Evolutionary conservation across 2,797 vertebrate genomes (phyloP).

Genomic region (Leucoraja ocellata): DNA sequence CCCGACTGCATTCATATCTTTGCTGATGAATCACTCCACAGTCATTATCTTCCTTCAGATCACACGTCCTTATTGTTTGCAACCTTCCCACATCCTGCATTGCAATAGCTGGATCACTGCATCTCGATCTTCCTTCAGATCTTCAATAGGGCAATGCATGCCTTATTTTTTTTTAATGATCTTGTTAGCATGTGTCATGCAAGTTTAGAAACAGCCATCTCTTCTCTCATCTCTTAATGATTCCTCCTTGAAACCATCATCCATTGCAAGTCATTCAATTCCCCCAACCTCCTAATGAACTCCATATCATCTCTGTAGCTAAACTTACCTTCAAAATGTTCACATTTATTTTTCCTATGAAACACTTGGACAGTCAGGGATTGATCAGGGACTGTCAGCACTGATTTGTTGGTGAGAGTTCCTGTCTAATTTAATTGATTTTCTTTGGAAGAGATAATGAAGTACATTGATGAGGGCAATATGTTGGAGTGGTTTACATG

Average conservation of each 20-base stretch:
- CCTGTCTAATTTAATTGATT: too few species aligned
- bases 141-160: neutral
- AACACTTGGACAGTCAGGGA: too few species aligned
- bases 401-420: too few species aligned
- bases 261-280: neutral
- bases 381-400: too few species aligned
- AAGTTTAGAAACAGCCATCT: neutral
- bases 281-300: neutral
- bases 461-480: too few species aligned
- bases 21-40: neutral
- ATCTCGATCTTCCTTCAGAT: neutral
- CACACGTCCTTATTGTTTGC: neutral
- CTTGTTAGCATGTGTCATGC: constrained; percentile 5
- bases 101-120: neutral
- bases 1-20: neutral
- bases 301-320: neutral
- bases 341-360: neutral
- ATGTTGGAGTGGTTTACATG: too few species aligned
- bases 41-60: constrained; percentile 22
- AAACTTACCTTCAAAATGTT: neutral
- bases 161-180: neutral
- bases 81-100: neutral
- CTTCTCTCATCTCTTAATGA: neutral
- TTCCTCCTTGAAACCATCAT: neutral
- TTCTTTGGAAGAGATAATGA: too few species aligned